Conservation (phyloP, 2,113 vertebrate species). For the Zosterops pallidus region DNA sequence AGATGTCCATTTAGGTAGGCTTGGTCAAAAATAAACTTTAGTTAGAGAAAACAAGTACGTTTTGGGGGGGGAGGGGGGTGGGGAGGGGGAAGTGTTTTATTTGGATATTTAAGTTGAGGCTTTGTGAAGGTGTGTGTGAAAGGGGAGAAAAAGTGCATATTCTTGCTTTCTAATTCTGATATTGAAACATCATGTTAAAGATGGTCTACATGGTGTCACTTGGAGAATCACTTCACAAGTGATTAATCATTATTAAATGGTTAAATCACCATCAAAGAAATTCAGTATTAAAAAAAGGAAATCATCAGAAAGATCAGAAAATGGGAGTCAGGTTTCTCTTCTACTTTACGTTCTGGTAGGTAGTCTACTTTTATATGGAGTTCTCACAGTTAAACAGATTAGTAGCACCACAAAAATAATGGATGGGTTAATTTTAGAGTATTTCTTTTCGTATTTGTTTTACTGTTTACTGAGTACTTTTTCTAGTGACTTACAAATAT, state of each 20-base stretch:
- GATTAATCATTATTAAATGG: background rate
- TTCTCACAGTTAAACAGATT: background rate
- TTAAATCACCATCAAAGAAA: background rate
- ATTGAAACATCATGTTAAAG: background rate
- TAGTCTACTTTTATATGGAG: background rate
- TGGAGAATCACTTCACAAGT: background rate
- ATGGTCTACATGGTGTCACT: background rate
- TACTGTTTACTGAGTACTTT: background rate
- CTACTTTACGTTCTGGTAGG: background rate
- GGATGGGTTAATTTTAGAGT: background rate
- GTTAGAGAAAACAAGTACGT: background rate
- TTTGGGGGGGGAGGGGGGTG: fast-evolving
- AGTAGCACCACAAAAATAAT: background rate
- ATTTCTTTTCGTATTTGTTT: background rate
- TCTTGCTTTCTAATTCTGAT: background rate
- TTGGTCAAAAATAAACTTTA: background rate
- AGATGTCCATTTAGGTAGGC: background rate
- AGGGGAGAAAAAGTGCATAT: background rate
- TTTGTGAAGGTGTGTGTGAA: background rate
- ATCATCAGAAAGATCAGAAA: background rate
- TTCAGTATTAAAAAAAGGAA: background rate
- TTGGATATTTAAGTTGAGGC: background rate
- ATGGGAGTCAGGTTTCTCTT: background rate
- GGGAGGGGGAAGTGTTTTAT: background rate
- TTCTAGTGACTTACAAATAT: background rate